Evolutionary conservation across 2,113 vertebrate species (phyloP), one percentile per base, ranked within the genome.

Genomic region (Labrus mixtus): DNA sequence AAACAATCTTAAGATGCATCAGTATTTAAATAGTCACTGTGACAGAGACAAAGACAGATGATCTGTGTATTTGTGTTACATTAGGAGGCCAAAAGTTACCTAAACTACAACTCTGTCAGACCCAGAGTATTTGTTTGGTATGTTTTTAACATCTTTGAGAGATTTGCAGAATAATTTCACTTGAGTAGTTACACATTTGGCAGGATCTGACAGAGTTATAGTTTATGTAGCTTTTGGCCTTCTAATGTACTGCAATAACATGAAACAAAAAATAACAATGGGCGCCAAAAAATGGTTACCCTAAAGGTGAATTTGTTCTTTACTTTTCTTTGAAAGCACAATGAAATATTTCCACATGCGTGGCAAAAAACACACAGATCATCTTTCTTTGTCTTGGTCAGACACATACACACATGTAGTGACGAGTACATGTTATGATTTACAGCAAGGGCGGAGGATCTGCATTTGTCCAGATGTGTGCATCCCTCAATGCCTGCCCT

Each of bases 381-480:
- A 70, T 89, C 82, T 61, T 73, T 68, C 75, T 71, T 75, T 75
- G 63, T 76, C 78, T 85, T 68, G 68, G 67, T 80, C 79, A 65
- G 17, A 79, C 72, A 73, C 79, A 71, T 53, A 74, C 82, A 54
- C 78, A 64, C 84, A 73, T 76, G 64, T n/a, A 83, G 51, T 81
- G 55, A 82, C 82, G 78, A 76, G 86, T 80, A 74, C 80, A 79
- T 67, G 70, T 68, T 73, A 57, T 91, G 90, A 93, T 92, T 93
- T 92, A 91, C 87, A 84, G 69, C 29, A 1, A 79, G 86, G 83
- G 83, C 9, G 73, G 79, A 62, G 83, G 81, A 89, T 89, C 83
- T 85, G 48, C 89, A 89, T 91, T 92, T 92, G 90, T 92, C 92
- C 92, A 93, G 92, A 93, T 93, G 92, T 91, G 89, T 85, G 73